Evolutionary conservation across 2,113 vertebrate species (phyloP).

Genomic region (Desmodus rotundus): DNA sequence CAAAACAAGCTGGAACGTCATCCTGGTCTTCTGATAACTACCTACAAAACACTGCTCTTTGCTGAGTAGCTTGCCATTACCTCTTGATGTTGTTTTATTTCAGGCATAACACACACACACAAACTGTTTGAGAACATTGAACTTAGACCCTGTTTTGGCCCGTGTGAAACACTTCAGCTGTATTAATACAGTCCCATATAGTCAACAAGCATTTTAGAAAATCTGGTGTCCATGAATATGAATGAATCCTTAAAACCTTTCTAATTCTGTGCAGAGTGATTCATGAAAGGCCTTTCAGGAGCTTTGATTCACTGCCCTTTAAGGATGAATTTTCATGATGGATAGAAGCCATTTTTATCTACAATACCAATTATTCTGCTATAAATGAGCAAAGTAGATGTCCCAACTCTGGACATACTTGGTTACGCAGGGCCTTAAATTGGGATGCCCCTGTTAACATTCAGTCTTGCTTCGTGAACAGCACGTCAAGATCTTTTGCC

Average conservation of each 20-base stretch:
- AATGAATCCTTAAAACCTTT: neutral
- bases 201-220: neutral
- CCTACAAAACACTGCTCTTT: neutral
- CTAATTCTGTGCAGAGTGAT: neutral
- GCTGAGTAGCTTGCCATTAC: neutral
- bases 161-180: neutral
- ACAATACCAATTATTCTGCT: neutral
- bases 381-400: neutral
- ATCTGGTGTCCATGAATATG: neutral
- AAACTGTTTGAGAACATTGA: neutral
- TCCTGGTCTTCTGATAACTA: neutral
- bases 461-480: neutral
- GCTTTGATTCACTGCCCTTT: neutral
- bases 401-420: neutral
- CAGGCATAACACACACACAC: neutral
- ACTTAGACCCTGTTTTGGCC: neutral
- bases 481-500: neutral
- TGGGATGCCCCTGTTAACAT: neutral
- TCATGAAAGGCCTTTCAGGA: neutral
- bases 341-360: neutral
- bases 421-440: neutral
- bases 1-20: neutral
- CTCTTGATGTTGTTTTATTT: slow-evolving; percentile 5
- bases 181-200: neutral
- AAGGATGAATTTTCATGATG: neutral